These are phyloP conservation scores for Gymnopithys bicolor DNA, from an alignment of 2,797 vertebrate species.

Conservation along the genomic window DNA sequence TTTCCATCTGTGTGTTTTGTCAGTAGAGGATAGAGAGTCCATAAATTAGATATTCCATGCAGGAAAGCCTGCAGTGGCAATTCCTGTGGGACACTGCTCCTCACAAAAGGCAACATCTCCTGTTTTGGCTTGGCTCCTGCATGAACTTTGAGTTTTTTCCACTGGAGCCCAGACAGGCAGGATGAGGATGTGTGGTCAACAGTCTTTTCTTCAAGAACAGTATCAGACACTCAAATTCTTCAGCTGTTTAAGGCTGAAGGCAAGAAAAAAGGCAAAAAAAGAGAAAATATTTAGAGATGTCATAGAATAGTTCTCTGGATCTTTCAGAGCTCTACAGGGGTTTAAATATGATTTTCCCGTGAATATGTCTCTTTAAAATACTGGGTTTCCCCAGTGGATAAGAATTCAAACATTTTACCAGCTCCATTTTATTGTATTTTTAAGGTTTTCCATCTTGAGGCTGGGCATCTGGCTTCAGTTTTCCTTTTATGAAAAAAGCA, in stretches of 20 bases:
- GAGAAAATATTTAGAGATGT: neutral
- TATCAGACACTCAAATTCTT: neutral
- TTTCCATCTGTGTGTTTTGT: neutral
- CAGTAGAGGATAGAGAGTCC: neutral
- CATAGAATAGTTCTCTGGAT: neutral
- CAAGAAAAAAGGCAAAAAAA: neutral
- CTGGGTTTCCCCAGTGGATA: neutral
- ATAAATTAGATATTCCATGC: neutral
- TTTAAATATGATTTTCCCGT: neutral
- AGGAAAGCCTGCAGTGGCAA: neutral
- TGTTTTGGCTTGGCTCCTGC: neutral
- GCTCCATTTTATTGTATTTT: neutral
- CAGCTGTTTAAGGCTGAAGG: neutral
- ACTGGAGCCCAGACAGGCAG: accelerated
- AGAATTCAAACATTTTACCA: neutral
- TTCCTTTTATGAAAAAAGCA: conserved; percentile 33
- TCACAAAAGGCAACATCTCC: neutral
- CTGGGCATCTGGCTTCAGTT: conserved; percentile 20
- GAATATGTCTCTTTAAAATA: neutral
- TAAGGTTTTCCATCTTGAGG: neutral
- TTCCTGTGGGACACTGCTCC: neutral
- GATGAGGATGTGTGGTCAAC: neutral
- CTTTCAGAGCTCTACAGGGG: neutral
- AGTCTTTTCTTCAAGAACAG: neutral
- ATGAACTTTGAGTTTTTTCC: accelerated